Base-by-base conservation (phyloP, 2,113 vertebrate genomes). In the Ammospiza nelsoni region DNA sequence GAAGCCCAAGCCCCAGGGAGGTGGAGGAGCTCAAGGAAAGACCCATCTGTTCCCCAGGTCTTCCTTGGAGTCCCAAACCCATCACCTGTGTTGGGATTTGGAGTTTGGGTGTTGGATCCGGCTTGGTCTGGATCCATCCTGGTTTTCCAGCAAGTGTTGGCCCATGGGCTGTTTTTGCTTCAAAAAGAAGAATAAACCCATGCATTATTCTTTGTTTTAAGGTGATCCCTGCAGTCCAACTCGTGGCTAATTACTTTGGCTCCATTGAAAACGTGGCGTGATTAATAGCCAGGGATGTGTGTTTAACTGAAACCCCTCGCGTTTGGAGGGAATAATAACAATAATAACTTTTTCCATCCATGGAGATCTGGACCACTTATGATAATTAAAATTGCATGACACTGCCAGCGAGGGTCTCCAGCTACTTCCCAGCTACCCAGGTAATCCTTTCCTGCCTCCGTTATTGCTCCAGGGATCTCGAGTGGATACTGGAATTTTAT, bases 281-380 rank as follows among this genome's bases (percentile, higher is more conserved):
- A 88, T 97, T 96, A 91, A 95, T 90, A 67, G 90, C 87, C 87
- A 15, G 4, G 88, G 83, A 90, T 84, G 76, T 92, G 92, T 95
- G 94, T 96, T 95, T 95, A 91, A 94, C 95, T 92, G 44, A 95
- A 94, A 96, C 92, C 95, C n/a, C 86, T 80, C 91, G 90, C 37
- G 92, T 96, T 97, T 67, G 87, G 87, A 90, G 93, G 93, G 85
- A 96, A 96, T 95, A 77, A 96, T 84, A 96, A 95, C 94, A 97
- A 96, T 97, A 96, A 96, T 96, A 96, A 93, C 89, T 93, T 94
- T 93, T 86, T 91, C 94, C 93, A 93, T 96, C 95, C 95, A 57
- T 57, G 91, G 96, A 94, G 95, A 96, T 93, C 92, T 92, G 87
- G 93, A 86, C 95, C 94, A 94, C 96, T 97, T 95, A 95, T 22